Evolutionary conservation across 1,140 invertebrate species (phyloP), one percentile per base, ranked within the genome.

Genomic region (Diabrotica virgifera): DNA sequence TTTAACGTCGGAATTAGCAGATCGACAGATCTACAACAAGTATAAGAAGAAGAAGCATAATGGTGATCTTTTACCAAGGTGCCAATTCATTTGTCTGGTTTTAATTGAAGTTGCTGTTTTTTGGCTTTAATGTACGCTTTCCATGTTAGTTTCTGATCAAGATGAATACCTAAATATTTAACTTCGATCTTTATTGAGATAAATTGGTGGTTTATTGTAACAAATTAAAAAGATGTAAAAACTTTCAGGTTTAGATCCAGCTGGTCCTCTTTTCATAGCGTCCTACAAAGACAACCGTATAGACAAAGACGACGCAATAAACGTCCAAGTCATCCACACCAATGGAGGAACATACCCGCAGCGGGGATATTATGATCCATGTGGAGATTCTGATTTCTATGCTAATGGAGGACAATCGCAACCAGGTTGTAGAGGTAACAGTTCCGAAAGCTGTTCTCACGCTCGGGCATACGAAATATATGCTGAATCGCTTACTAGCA

Each of bases 321-420:
- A 85, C 67, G 86, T 89, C 0, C 84, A 87, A 67, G 80, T 85
- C 1, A 82, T 89, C 52, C 88, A 89, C 72, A 85, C 86, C 0
- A 85, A 87, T 68, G 82, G 78, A 68, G 76, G 83, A 63, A 63
- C 82, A 64, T n/a, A n/a, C n/a, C n/a, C n/a, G 24, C 24, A 4
- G 1, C 79, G 88, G 38, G 87, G 85, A 4, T 86, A 87, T 64
- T 76, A 79, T 51, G 82, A 81, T 5, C 82, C 85, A 0, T 71
- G 87, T 53, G 87, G 87, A 5, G 84, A 89, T 70, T 86, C 84
- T 36, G 89, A 91, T 77, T 91, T 89, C 73, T 89, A 86, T 76
- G 85, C 86, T 8, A 89, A 90, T 73, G 87, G 87, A 38, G 87
- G 86, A 6, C 79, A 76, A 0, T 71, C 78, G 7, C 90, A 92